A percentile compares a stretch with the other conserved stretches of the same genome.
Evolutionary conservation across 2,113 vertebrate species (phyloP).

Genomic region (Hemiprocne comata): DNA sequence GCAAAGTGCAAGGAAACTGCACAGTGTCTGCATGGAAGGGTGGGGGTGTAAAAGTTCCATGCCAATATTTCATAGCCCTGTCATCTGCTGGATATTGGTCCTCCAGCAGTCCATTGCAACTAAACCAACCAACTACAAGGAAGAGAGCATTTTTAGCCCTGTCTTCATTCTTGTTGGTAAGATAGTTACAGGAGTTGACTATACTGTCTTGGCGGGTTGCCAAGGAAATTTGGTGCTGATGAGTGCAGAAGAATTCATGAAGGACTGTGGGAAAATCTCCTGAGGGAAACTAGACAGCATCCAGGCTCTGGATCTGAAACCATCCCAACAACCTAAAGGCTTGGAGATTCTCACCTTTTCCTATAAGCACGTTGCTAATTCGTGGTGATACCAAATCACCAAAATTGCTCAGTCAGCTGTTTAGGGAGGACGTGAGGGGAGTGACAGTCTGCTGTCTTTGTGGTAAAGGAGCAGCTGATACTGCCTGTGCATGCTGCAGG

Average conservation of each 20-base stretch:
- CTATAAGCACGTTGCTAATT: background rate
- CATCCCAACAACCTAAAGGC: background rate
- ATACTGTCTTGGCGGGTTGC: background rate
- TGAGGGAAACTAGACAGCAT: background rate
- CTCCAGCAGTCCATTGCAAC: background rate
- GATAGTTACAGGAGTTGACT: background rate
- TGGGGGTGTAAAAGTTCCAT: background rate
- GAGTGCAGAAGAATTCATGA: background rate
- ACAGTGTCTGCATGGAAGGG: background rate
- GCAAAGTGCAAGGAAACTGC: background rate
- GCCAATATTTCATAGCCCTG: background rate
- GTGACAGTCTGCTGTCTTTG: background rate
- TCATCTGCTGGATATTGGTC: background rate
- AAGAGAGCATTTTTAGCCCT: background rate
- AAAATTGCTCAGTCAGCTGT: background rate
- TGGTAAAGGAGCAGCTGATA: background rate
- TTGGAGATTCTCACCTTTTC: background rate
- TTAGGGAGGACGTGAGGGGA: background rate
- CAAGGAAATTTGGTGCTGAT: background rate
- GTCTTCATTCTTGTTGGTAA: background rate
- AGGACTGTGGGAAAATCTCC: background rate
- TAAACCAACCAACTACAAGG: background rate
- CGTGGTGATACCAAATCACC: accelerated
- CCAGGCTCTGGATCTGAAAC: background rate
- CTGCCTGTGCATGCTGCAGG: background rate